Conservation (phyloP, 2,888 invertebrate genomes). For the Isoperla grammatica region DNA sequence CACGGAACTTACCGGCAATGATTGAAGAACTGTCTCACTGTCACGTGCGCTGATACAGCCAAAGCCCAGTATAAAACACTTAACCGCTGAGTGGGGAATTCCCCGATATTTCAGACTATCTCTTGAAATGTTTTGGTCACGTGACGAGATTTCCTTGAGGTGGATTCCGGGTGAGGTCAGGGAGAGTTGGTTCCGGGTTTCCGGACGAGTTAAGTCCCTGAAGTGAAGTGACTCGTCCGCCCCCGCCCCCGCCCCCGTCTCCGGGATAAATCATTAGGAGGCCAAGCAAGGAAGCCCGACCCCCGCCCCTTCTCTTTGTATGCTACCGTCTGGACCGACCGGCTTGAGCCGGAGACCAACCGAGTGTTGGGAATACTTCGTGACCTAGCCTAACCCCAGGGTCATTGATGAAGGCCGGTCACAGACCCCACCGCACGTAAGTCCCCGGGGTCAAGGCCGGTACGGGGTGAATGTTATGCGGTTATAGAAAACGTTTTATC, state of each 20-base stretch:
- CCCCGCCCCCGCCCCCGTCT: conserved; percentile 12
- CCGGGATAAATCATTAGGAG: conserved; percentile 23
- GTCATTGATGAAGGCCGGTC: conserved; percentile 28
- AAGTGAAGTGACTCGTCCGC: conserved; percentile 16
- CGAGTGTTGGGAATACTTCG: no score
- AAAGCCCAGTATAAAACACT: no score
- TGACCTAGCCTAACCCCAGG: conserved; percentile 9
- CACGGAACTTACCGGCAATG: no score
- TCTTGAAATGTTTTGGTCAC: conserved; percentile 11
- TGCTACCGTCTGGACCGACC: conserved; percentile 6
- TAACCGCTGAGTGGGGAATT: no score
- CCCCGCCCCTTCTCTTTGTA: not conserved
- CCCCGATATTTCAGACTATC: conserved; percentile 2
- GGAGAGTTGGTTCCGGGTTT: conserved; percentile 8
- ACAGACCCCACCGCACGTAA: conserved; percentile 17
- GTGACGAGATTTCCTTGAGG: conserved; percentile 10
- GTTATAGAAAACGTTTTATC: not conserved
- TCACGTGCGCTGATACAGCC: no score
- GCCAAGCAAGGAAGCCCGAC: not conserved
- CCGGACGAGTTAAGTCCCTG: conserved; percentile 16
- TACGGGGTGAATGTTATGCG: conserved; percentile 26
- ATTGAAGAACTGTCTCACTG: no score
- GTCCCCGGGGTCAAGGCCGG: conserved; percentile 18
- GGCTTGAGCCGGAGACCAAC: not conserved
- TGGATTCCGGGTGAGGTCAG: conserved; percentile 5